These are phyloP conservation scores for Drosophila kikkawai DNA, from an alignment of 1,140 invertebrate species.

Conservation along the genomic window DNA sequence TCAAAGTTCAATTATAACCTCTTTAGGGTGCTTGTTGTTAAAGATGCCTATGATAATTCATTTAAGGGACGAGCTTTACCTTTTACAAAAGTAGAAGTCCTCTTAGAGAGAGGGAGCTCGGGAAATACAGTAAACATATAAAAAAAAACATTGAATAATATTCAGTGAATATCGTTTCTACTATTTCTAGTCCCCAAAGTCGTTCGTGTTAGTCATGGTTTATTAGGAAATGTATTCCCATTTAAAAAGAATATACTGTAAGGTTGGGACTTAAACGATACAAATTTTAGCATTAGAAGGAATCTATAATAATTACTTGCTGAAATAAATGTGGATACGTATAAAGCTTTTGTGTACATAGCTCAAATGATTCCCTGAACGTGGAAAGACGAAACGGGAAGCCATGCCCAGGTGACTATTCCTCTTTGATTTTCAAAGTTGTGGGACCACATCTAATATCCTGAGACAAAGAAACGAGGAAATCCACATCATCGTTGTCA, in stretches of 20 bases:
- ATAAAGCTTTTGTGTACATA: conserved; percentile 22
- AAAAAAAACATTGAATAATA: too few species aligned
- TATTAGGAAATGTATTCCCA: neutral
- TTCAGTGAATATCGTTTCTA: too few species aligned
- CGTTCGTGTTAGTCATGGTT: too few species aligned
- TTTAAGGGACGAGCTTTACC: too few species aligned
- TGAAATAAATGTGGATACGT: neutral
- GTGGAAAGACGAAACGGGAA: conserved; percentile 9
- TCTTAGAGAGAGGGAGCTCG: too few species aligned
- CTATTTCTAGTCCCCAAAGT: too few species aligned
- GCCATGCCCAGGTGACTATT: neutral
- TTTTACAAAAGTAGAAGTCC: too few species aligned
- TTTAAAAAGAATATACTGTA: neutral
- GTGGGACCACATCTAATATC: conserved; percentile 52
- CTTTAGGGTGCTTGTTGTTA: too few species aligned
- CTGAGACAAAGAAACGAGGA: conserved; percentile 18
- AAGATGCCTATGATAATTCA: too few species aligned
- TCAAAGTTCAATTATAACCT: too few species aligned
- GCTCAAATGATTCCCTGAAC: conserved; percentile 9
- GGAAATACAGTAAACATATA: too few species aligned
- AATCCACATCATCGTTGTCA: conserved; percentile 37
- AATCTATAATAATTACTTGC: neutral
- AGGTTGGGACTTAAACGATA: neutral
- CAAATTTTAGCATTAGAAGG: neutral
- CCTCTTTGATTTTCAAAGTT: conserved; percentile 5